Evolutionary conservation across 2,113 vertebrate genomes (phyloP).

Genomic region (Podarcis raffonei): DNA sequence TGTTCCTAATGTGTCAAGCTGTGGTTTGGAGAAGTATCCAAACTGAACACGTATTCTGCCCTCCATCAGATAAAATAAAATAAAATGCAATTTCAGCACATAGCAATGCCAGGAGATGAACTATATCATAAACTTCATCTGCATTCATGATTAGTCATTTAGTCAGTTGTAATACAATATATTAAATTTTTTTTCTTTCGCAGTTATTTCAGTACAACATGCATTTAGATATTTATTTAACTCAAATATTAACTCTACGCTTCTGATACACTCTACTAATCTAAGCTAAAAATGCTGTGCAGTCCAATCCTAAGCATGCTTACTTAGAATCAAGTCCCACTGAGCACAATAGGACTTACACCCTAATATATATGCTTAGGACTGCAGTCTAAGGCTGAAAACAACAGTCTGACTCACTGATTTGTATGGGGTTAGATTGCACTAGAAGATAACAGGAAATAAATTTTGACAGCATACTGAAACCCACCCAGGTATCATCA

Average conservation of each 20-base stretch:
- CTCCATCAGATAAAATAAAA: background rate
- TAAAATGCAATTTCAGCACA: background rate
- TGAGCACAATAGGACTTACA: background rate
- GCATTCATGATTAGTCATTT: constrained; percentile 5
- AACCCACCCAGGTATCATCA: background rate
- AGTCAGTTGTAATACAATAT: background rate
- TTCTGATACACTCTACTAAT: background rate
- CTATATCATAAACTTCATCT: background rate
- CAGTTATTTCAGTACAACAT: background rate
- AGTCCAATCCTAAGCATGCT: background rate
- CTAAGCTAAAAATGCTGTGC: background rate
- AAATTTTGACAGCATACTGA: background rate
- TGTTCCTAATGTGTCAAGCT: background rate
- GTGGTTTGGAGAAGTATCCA: background rate
- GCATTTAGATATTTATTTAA: background rate
- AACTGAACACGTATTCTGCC: background rate
- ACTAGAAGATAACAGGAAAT: background rate
- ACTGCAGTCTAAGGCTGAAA: background rate
- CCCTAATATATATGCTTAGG: background rate
- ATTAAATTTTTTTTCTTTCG: background rate
- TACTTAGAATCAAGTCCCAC: background rate
- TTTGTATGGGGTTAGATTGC: background rate
- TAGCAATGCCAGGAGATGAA: constrained; percentile 2
- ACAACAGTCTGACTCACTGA: background rate
- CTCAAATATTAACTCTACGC: background rate